Evolutionary conservation across 2,888 invertebrate species (phyloP).

Genomic region (Hemistola chrysoprasaria): DNA sequence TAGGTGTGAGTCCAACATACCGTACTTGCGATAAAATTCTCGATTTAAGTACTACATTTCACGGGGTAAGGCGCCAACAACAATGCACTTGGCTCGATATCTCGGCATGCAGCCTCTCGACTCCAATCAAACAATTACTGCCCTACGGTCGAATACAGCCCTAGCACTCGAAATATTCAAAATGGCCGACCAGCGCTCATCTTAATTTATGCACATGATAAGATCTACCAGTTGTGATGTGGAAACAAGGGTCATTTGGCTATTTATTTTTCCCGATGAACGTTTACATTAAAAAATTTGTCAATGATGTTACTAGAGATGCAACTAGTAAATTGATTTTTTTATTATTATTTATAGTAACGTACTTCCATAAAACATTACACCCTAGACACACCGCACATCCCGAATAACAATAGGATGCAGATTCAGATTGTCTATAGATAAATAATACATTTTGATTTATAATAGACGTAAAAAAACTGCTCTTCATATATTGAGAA

Average conservation of each 20-base stretch:
- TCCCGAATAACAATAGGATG: conserved; percentile 80
- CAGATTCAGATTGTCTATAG: conserved; percentile 80
- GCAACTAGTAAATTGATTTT: conserved; percentile 8
- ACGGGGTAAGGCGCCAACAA: conserved; percentile 52
- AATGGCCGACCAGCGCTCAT: conserved; percentile 63
- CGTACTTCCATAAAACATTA: conserved; percentile 70
- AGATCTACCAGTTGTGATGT: conserved; percentile 41
- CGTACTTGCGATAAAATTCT: conserved; percentile 64
- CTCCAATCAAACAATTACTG: conserved; percentile 82
- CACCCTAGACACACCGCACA: conserved; percentile 81
- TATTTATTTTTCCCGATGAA: conserved; percentile 10
- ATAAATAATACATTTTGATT: conserved; percentile 83
- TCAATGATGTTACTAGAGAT: background rate
- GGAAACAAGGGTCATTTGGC: conserved; percentile 15
- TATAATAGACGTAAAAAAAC: conserved; percentile 77
- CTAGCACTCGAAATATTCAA: conserved; percentile 71
- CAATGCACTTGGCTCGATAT: conserved; percentile 64
- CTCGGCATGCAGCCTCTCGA: conserved; percentile 79
- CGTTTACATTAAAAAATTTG: conserved; percentile 3
- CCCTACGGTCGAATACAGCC: conserved; percentile 76
- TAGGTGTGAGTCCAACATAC: conserved; percentile 69
- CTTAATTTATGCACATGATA: conserved; percentile 64
- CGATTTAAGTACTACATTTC: conserved; percentile 39
- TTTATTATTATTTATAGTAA: conserved; percentile 55
- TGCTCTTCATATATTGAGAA: conserved; percentile 81